Base-by-base conservation (phyloP, 2,888 invertebrate genomes). In the Caenorhabditis sp. region DNA sequence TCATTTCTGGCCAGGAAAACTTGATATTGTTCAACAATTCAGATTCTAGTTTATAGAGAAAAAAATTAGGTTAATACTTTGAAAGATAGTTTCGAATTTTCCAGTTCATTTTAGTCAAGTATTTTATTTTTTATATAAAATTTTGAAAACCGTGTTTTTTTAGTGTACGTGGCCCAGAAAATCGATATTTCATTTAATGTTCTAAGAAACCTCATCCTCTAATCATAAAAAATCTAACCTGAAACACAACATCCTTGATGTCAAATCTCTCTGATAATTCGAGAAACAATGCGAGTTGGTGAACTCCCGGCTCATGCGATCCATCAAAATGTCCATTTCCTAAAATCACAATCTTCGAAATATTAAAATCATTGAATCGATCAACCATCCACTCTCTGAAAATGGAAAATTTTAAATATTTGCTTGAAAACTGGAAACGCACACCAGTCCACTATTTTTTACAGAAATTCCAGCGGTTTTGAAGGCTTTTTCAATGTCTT, bases 281-380 rank as follows among this genome's bases (percentile, higher is more conserved):
- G 7, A 72, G 49, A 20, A 67, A 67, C 27, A 79, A 53, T 1
- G 80, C 78, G n/a, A 82, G 54, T 54, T 82, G 82, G 61, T 75
- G 75, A 8, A 79, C 77, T 26, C 82, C 82, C 7, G 76, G 58
- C 43, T 78, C 66, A 23, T 53, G 57, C 1, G 54, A 25, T 8
- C 68, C 61, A 54, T 82, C 80, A 63, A 82, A 82, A 68, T 82
- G 76, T 0, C 82, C 82, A 50, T 82, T 82, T 54, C 82, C 82
- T 10, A 82, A 36, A 17, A 80, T 23, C n/a, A 65, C 60, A 36
- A 78, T 43, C 21, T 60, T 43, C 17, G 50, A n/a, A 58, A 63
- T 67, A 21, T 63, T 60, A 21, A 59, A 20, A n/a, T n/a, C 52
- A 31, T 52, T 26, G 26, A 67, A 27, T 25, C 61, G 56, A 17